Evolutionary conservation across 2,113 vertebrate species (phyloP), one percentile per base, ranked within the genome.

Genomic region (Struthio camelus): DNA sequence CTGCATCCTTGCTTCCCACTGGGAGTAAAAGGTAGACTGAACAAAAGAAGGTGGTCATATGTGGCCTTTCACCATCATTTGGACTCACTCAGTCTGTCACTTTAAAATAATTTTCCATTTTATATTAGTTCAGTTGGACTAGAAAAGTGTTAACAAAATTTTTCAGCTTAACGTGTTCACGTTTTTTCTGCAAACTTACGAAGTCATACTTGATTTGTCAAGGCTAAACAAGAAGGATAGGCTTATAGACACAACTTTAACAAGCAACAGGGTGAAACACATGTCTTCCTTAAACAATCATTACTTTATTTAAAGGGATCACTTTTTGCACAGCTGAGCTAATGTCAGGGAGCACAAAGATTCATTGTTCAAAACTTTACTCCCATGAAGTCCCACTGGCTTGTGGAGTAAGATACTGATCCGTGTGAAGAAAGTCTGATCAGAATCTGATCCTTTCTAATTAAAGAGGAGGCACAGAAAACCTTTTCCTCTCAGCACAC

Each of bases 51-150:
- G 10, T 58, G 4, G 8, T 32, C 11, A 53, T 30, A 32, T 10
- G 34, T 18, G 6, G 5, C 53, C 11, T 76, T 1, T 27, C 9
- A 44, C 30, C 65, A 18, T 51, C 19, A n/a, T 67, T 77, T 51
- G 44, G 67, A 59, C 3, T 4, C 1, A 3, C 2, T 53, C 8
- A 8, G 3, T 48, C 34, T 30, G 6, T 62, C 5, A 32, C 9
- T 46, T 87, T 16, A n/a, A 53, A 50, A 54, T 42, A 50, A 24
- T 6, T 59, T 48, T 6, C 3, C 1, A 54, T 83, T 88, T 86
- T 32, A 10, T 36, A n/a, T 54, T 65, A 7, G 38, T 34, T 87
- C 4, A 46, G 72, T 69, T 53, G 7, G 48, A 70, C 23, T 5
- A 83, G 19, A 66, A 81, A 94, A 50, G 6, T 4, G 4, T 48